Base-by-base conservation (phyloP, 2,113 vertebrate genomes). In the Ciconia maguari region DNA sequence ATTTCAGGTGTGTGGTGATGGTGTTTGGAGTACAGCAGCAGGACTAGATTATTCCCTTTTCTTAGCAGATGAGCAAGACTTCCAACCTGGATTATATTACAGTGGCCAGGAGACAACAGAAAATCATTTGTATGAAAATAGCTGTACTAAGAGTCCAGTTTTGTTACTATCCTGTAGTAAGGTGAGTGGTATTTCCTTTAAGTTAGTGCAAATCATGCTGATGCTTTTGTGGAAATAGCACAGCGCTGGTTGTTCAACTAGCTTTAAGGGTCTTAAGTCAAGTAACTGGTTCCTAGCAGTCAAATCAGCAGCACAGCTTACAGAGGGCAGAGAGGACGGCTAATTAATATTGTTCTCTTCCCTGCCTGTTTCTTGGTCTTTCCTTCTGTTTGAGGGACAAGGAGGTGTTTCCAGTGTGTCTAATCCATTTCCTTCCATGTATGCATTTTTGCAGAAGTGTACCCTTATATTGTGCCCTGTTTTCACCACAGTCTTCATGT, bases 71-170 rank as follows among this genome's bases (percentile, higher is more conserved):
- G 99, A 99, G 74, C 98, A 99, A 94, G 99, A 99, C 76, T 99
- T 99, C 94, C 99, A 99, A 83, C 99, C 99, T 95, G 99, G 98
- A 54, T 97, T 99, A 42, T 99, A 99, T 97, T 99, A 99, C 94
- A 99, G 99, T 94, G 99, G 99, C 21, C 98, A 97, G 89, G 99
- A 99, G 97, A 97, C 85, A 46, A 94, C 96, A 94, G 97, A 98
- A 96, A 87, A 91, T 9, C 93, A 17, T 62, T 75, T 94, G 83
- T 90, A 25, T 60, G 58, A 60, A 60, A 36, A 36, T 36, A 60
- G 22, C 77, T 98, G 94, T 97, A 98, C 98, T 70, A 98, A 98
- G 95, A 98, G 97, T 96, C 98, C 99, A 26, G 96, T 98, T 29
- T 98, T 99, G 27, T 98, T 99, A 36, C 96, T 98, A 3, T 98